These are phyloP conservation scores for Torymus texanus DNA, from an alignment of 2,888 invertebrate species.

Conservation along the genomic window DNA sequence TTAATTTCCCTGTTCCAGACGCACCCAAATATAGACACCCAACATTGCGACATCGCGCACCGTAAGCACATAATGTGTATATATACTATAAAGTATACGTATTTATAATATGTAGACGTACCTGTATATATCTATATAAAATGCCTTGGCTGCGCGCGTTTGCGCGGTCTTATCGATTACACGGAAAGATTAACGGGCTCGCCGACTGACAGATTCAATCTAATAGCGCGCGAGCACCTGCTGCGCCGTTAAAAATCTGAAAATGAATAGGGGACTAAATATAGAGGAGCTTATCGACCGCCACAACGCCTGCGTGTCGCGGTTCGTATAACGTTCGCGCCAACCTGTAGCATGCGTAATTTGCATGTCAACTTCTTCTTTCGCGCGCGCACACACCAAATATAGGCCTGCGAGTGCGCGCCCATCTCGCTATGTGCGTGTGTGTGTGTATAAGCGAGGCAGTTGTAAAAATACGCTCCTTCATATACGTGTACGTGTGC, in stretches of 20 bases:
- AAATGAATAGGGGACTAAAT: conserved; percentile 27
- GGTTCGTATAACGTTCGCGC: background rate
- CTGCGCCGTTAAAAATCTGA: conserved; percentile 25
- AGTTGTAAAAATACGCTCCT: background rate
- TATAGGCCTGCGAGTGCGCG: background rate
- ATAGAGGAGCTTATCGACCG: conserved; percentile 9
- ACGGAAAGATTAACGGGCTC: conserved; percentile 26
- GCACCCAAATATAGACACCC: no score
- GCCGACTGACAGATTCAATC: conserved; percentile 35
- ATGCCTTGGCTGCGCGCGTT: background rate
- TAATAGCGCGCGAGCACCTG: conserved; percentile 17
- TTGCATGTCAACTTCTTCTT: conserved; percentile 29
- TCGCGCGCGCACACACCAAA: background rate
- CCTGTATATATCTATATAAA: no score
- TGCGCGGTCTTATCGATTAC: conserved; percentile 14
- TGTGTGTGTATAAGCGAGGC: background rate
- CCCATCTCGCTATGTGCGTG: background rate
- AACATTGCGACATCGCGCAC: no score
- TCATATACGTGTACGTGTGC: no score
- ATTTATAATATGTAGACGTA: no score
- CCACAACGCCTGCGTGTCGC: background rate
- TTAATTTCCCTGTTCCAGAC: background rate
- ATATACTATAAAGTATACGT: no score
- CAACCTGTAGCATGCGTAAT: conserved; percentile 40
- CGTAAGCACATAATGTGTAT: no score